phyloP scores from a whole-genome alignment of 2,888 invertebrate species.

The Lepas anatifera region DNA sequence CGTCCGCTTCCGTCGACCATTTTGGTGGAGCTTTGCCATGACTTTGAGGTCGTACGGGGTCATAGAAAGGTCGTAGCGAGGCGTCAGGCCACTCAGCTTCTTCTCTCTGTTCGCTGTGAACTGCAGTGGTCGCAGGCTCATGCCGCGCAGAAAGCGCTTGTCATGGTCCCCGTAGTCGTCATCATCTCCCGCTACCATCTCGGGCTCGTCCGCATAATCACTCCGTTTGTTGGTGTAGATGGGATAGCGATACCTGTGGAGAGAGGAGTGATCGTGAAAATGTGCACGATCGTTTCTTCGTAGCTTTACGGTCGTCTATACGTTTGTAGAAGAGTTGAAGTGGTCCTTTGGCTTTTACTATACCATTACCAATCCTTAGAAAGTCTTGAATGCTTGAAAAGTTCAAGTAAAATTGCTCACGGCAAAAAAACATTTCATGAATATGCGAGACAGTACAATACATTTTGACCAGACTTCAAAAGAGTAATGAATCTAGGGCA shows the following conservation, averaged over 20 bases:
- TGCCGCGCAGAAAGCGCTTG: neutral
- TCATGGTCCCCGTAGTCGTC: neutral
- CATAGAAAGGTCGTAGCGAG: neutral
- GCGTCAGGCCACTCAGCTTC: neutral
- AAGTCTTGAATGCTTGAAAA: too few relatives aligned
- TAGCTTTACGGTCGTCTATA: too few relatives aligned
- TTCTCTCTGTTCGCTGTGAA: neutral
- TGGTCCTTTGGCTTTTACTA: too few relatives aligned
- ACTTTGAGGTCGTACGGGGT: neutral
- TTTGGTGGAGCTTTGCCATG: neutral
- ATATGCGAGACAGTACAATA: too few relatives aligned
- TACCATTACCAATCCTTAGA: too few relatives aligned
- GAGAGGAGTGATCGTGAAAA: too few relatives aligned
- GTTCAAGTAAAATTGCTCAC: too few relatives aligned
- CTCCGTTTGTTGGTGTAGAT: constrained; percentile 5
- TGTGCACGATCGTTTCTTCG: too few relatives aligned
- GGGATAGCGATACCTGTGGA: neutral
- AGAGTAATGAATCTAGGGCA: too few relatives aligned
- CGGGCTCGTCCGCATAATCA: neutral
- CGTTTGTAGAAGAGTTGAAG: too few relatives aligned
- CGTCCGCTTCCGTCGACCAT: neutral
- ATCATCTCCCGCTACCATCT: neutral
- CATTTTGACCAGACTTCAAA: too few relatives aligned
- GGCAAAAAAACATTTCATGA: too few relatives aligned
- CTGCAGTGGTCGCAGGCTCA: neutral